Conservation (phyloP, 2,888 invertebrate genomes). For the Polyommatus icarus region DNA sequence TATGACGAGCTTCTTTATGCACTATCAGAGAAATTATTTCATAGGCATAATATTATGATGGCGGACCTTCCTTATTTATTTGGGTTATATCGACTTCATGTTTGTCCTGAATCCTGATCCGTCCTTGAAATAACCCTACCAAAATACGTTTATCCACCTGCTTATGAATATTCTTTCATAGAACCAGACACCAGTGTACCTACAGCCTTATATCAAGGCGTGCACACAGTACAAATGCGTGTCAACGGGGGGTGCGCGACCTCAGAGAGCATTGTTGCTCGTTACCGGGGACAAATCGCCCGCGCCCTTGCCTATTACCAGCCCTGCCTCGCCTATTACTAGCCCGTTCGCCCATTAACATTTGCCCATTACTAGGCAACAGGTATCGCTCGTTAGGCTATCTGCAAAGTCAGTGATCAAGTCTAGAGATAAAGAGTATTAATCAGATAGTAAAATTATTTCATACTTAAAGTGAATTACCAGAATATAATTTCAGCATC, state of each 20-base stretch:
- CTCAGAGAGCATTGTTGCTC: slow-evolving; percentile 72
- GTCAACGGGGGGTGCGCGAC: slow-evolving; percentile 68
- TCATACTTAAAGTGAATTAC: too few relatives aligned
- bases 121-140: too few relatives aligned
- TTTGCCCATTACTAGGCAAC: slow-evolving; percentile 15
- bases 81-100: too few relatives aligned
- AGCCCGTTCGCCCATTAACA: slow-evolving; percentile 10
- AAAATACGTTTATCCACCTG: too few relatives aligned
- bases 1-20: too few relatives aligned
- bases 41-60: too few relatives aligned
- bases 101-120: too few relatives aligned
- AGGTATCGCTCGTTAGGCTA: slow-evolving; percentile 11
- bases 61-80: too few relatives aligned
- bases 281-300: slow-evolving; percentile 64
- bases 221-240: slow-evolving; percentile 61
- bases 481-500: too few relatives aligned
- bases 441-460: background rate
- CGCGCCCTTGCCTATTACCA: slow-evolving; percentile 36
- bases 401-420: background rate
- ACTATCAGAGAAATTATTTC: too few relatives aligned
- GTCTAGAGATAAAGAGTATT: background rate
- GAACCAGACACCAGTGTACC: slow-evolving; percentile 44
- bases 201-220: slow-evolving; percentile 35
- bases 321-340: slow-evolving; percentile 27
- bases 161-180: background rate